Evolutionary conservation across 2,888 invertebrate species (phyloP).

Genomic region (Liodrosophila aerea): DNA sequence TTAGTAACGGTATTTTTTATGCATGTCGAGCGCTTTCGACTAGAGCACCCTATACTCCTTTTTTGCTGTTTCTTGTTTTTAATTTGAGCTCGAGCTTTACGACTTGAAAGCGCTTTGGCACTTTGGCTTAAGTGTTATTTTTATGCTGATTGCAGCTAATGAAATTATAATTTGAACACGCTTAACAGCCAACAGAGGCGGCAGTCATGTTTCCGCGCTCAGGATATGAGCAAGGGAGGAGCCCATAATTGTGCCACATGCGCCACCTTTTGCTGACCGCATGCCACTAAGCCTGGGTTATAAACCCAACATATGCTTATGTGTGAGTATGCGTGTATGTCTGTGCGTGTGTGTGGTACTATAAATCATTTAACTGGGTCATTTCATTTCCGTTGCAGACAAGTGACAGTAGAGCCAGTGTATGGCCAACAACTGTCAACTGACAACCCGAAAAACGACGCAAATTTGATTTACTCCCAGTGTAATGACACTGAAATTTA

Average conservation of each 20-base stretch:
- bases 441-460: conserved; percentile 47
- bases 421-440: conserved; percentile 58
- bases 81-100: conserved; percentile 63
- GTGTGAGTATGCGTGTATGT: conserved; percentile 8
- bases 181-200: conserved; percentile 40
- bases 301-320: conserved; percentile 39
- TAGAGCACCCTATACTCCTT: not conserved
- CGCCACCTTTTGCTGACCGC: conserved; percentile 52
- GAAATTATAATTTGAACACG: conserved; percentile 75
- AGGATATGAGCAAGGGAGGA: not conserved
- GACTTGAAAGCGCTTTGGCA: conserved; percentile 69
- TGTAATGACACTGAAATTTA: conserved; percentile 59
- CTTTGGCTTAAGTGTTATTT: conserved; percentile 74
- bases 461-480: conserved; percentile 75
- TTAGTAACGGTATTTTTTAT: too few species aligned
- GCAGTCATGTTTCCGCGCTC: conserved; percentile 38
- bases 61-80: conserved; percentile 32
- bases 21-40: not conserved
- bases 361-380: conserved; percentile 79
- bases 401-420: conserved; percentile 62
- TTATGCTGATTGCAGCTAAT: conserved; percentile 78
- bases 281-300: conserved; percentile 52
- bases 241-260: conserved; percentile 18
- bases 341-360: conserved; percentile 26
- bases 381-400: conserved; percentile 75